Base-by-base conservation (phyloP, 2,888 invertebrate species). In the Nephrotoma guestfalica region DNA sequence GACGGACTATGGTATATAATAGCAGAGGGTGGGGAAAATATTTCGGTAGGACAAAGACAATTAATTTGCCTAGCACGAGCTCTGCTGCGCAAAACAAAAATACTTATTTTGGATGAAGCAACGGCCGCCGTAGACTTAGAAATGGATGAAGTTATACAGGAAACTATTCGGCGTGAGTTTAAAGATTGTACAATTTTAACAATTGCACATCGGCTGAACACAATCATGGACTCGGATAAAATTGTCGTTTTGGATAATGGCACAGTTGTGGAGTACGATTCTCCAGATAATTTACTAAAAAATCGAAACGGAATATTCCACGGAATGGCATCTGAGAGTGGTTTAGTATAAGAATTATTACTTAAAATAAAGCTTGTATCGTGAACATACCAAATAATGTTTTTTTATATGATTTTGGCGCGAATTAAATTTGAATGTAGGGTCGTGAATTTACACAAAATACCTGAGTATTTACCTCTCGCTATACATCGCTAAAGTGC, bases 121-220 rank as follows among this genome's bases (percentile, higher is more conserved):
- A 93, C 93, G 2, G 93, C 93, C 2, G 92, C 93, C 13, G 92
- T 93, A 11, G 93, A 93, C 89, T 89, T 93, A 83, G 92, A 93
- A 89, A 93, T 93, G 0, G 93, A 93, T 89, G 92, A 92, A 88
- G 89, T 93, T 11, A 93, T 93, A 87, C 92, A 92, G 88, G 95
- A 93, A 90, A 97, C 97, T 3, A 97, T 97, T 90, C 93, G 95
- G 41, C 93, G 94, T 57, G 95, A 97, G 91, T 97, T 97, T 91
- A 93, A 93, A 87, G 93, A 95, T 88, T 96, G 96, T 91, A 97
- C 97, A 9, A 95, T 97, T 87, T 93, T 97, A 71, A 97, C 96
- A 1, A 97, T 97, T 90, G 97, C 97, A 41, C 97, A 97, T 91
- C 93, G 97, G 5, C 93, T 97, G 86, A 96, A 97, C 91, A 97